Conservation (phyloP, 2,888 invertebrate genomes). For the Sphaeridia pumilis region DNA sequence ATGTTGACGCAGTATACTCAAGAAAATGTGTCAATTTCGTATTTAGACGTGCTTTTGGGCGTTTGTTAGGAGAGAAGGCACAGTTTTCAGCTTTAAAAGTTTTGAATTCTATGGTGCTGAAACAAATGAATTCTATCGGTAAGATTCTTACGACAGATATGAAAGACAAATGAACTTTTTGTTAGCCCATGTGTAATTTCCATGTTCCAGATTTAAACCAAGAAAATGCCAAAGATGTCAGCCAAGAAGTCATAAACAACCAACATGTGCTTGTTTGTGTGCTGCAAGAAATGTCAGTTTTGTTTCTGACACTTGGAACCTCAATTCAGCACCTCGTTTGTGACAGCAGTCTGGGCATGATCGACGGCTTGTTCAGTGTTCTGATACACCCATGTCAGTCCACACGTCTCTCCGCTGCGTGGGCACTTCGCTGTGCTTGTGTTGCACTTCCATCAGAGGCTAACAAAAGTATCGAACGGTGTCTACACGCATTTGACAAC, state of each 20-base stretch:
- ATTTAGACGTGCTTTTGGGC: slow-evolving; percentile 77
- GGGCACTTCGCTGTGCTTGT: slow-evolving; percentile 84
- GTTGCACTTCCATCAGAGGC: slow-evolving; percentile 81
- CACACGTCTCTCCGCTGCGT: slow-evolving; percentile 84
- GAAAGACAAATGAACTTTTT: background rate
- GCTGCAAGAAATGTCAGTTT: slow-evolving; percentile 80
- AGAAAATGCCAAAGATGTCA: slow-evolving; percentile 80
- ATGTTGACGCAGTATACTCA: slow-evolving; percentile 95
- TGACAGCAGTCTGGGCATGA: slow-evolving; percentile 66
- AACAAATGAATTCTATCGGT: slow-evolving; percentile 86
- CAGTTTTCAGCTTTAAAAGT: slow-evolving; percentile 92
- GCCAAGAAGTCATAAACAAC: slow-evolving; percentile 79
- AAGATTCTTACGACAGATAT: slow-evolving; percentile 6
- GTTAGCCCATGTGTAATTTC: background rate
- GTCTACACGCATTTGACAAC: slow-evolving; percentile 75
- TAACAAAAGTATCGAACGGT: slow-evolving; percentile 39
- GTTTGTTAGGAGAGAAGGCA: slow-evolving; percentile 92
- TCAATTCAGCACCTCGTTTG: slow-evolving; percentile 80
- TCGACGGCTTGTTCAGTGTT: slow-evolving; percentile 68
- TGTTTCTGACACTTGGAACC: slow-evolving; percentile 84
- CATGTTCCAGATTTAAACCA: slow-evolving; percentile 62
- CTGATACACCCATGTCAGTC: slow-evolving; percentile 81
- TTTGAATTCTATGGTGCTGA: slow-evolving; percentile 77
- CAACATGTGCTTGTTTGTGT: slow-evolving; percentile 87
- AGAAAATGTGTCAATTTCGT: slow-evolving; percentile 95